Conservation (phyloP, 1,140 invertebrate genomes). For the Hycleus phaleratus region DNA sequence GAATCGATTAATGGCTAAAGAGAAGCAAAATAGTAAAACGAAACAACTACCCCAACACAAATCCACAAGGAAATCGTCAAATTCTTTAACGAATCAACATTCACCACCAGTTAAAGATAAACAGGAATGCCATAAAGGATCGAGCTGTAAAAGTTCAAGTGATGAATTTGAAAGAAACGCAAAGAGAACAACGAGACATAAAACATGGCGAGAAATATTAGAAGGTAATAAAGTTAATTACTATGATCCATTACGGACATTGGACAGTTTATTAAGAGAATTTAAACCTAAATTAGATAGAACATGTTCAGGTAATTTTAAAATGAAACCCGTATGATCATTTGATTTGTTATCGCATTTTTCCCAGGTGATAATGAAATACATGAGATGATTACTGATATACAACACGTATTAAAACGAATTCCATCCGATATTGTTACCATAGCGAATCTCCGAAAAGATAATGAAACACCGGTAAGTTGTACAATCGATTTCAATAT, state of each 20-base stretch:
- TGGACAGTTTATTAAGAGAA: slow-evolving; percentile 37
- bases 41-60: too few species aligned
- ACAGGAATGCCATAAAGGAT: background rate
- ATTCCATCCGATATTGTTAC: slow-evolving; percentile 35
- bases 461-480: background rate
- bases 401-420: slow-evolving; percentile 34
- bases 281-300: slow-evolving; percentile 28
- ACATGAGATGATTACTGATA: slow-evolving; percentile 33
- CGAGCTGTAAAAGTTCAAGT: too few species aligned
- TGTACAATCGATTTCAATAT: background rate
- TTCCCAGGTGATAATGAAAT: slow-evolving; percentile 30
- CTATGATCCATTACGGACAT: slow-evolving; percentile 35
- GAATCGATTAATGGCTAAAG: slow-evolving; percentile 1
- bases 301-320: slow-evolving; percentile 25
- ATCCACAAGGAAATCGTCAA: background rate
- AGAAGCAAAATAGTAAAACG: background rate
- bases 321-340: too few species aligned
- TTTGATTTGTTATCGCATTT: background rate
- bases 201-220: too few species aligned
- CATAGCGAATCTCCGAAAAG: slow-evolving; percentile 15
- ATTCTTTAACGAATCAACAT: background rate
- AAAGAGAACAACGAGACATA: too few species aligned
- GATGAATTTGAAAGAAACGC: too few species aligned
- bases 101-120: background rate
- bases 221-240: slow-evolving; percentile 16